Evolutionary conservation across 2,113 vertebrate species (phyloP), one percentile per base, ranked within the genome.

Genomic region (Burhinus oedicnemus): DNA sequence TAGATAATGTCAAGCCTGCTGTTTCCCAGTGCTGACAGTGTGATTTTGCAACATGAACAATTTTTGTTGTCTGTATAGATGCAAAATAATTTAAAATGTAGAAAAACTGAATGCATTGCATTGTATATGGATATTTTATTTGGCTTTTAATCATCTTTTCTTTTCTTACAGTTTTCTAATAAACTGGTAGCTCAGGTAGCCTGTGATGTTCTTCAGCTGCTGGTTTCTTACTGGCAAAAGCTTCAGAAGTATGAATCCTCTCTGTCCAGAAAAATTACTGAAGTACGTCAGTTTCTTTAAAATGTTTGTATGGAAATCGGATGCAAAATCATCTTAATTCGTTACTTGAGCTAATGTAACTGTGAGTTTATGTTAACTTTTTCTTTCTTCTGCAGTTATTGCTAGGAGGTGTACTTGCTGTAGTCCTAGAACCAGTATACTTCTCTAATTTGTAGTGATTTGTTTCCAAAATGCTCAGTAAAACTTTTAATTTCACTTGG

Each of bases 171-270:
- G 99, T 99, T 99, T 98, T 97, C 98, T 81, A 99, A 99, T 97
- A 99, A 99, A 97, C 94, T 97, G 8, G 99, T 99, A 88, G 99
- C 99, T 93, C 99, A 99, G 80, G 98, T 99, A 57, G 99, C 99
- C 62, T 99, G 99, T 94, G 99, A 99, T 62, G 96, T 99, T 68
- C 99, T 99, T 95, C 99, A 99, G 90, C 98, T 99, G 81, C 98
- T 99, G 89, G 99, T 99, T 93, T 99, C 98, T 90, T 99, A 99
- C 92, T 99, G 99, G 99, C 98, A 99, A 96, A 99, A 99, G 90
- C 99, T 99, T 89, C 98, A 99, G 96, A 98, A 98, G 83, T 98
- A 99, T 6, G 98, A 99, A 66, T 94, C 96, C 44, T 97, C 98
- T 66, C 97, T 99, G 70, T 99, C 99, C 42, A 98, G 98, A 97